These are phyloP conservation scores for Drosophila melanogaster DNA, from an alignment of 1,140 invertebrate genomes.

Conservation along the genomic window Release_6_plus_ISO1_MT NT_037436.4:11142501-11143000, in stretches of 20 bases:
- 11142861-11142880: slow-evolving; percentile 61
- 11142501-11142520: slow-evolving; percentile 46
- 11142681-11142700: slow-evolving; percentile 29
- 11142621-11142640: slow-evolving; percentile 47
- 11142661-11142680: slow-evolving; percentile 43
- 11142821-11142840: slow-evolving; percentile 12
- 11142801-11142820: slow-evolving; percentile 71
- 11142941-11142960: slow-evolving; percentile 17
- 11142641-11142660: slow-evolving; percentile 22
- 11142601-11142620: slow-evolving; percentile 57
- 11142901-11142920: slow-evolving; percentile 29
- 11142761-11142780: slow-evolving; percentile 50
- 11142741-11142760: slow-evolving; percentile 39
- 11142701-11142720: slow-evolving; percentile 47
- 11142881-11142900: slow-evolving; percentile 33
- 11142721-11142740: slow-evolving; percentile 56
- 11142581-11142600: slow-evolving; percentile 9
- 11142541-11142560: slow-evolving; percentile 4
- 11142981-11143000: slow-evolving; percentile 68
- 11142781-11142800: slow-evolving; percentile 73
- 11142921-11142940: slow-evolving; percentile 46
- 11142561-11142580: slow-evolving; percentile 26
- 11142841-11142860: slow-evolving; percentile 74
- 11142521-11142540: slow-evolving; percentile 10
- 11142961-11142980: slow-evolving; percentile 62